Conservation (phyloP, 2,797 vertebrate species). For the Carapus acus region DNA sequence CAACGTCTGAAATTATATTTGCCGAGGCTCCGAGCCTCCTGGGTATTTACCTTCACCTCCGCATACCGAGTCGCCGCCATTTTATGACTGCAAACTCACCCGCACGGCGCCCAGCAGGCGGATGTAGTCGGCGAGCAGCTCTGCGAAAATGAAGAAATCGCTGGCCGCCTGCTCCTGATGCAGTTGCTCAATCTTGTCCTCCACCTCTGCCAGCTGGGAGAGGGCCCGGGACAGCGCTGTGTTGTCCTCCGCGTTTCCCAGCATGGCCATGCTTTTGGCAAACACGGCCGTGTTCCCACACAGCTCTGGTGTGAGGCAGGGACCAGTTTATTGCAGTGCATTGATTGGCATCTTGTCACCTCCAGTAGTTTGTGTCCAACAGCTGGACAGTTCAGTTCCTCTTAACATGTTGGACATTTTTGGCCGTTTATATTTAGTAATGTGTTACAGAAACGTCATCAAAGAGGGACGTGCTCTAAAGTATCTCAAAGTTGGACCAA, state of each 20-base stretch:
- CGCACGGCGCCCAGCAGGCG: conserved; percentile 86
- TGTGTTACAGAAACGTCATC: not conserved
- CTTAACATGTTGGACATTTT: too few relatives aligned
- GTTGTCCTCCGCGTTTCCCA: conserved; percentile 96
- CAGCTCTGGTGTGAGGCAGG: conserved; percentile 66
- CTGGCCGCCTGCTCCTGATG: conserved; percentile 90
- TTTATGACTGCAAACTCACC: conserved; percentile 60
- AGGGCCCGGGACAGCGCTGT: conserved; percentile 88
- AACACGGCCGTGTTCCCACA: conserved; percentile 89
- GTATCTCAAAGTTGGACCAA: not conserved
- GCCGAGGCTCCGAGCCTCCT: too few relatives aligned
- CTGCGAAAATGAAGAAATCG: conserved; percentile 91
- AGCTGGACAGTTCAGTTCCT: conserved; percentile 4
- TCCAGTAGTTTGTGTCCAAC: too few relatives aligned
- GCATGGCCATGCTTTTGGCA: conserved; percentile 95
- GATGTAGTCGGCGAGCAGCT: conserved; percentile 90
- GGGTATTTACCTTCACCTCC: too few relatives aligned
- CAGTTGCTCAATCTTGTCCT: conserved; percentile 96
- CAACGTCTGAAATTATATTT: too few relatives aligned
- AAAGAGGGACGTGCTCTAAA: not conserved
- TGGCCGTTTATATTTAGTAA: too few relatives aligned
- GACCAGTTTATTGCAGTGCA: conserved; percentile 17
- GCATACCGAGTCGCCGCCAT: too few relatives aligned
- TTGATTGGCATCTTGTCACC: too few relatives aligned
- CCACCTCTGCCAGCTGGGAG: conserved; percentile 94